phyloP scores from a whole-genome alignment of 2,113 vertebrate species.

The Sturnira hondurensis region DNA sequence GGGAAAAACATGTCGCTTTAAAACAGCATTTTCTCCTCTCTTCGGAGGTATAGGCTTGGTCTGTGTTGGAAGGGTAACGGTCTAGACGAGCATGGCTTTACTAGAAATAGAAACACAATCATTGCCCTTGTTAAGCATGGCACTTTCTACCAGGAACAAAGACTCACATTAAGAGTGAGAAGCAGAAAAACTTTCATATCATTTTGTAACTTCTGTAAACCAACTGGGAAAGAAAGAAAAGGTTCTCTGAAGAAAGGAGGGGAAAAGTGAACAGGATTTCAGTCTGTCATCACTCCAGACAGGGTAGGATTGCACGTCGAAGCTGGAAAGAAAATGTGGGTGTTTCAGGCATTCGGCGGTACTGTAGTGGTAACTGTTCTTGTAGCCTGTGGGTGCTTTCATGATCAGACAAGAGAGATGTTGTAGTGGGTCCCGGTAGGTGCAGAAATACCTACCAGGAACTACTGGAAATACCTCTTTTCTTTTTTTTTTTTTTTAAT shows the following conservation, averaged over 20 bases:
- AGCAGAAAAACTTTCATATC: neutral
- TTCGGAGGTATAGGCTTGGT: neutral
- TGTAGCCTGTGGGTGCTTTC: neutral
- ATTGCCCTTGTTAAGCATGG: neutral
- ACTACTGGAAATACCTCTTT: neutral
- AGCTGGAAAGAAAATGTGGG: neutral
- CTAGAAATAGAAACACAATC: neutral
- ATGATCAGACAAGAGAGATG: neutral
- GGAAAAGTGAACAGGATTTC: neutral
- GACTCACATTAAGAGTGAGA: neutral
- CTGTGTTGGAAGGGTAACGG: neutral
- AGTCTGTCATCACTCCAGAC: neutral
- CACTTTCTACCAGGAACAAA: neutral
- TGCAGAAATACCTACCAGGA: neutral
- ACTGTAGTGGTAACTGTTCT: neutral
- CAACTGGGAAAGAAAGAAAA: neutral
- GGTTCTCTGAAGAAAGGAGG: neutral
- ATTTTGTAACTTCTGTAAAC: neutral
- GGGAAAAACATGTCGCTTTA: neutral
- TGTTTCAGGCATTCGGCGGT: neutral
- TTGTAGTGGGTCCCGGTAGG: neutral
- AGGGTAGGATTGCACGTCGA: neutral
- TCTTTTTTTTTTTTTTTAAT: no score
- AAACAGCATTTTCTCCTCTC: neutral
- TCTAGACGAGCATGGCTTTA: neutral